Percentiles rank a stretch among this genome's conserved stretches.
phyloP scores from a whole-genome alignment of 2,113 vertebrate genomes.

The Anolis sagrei region DNA sequence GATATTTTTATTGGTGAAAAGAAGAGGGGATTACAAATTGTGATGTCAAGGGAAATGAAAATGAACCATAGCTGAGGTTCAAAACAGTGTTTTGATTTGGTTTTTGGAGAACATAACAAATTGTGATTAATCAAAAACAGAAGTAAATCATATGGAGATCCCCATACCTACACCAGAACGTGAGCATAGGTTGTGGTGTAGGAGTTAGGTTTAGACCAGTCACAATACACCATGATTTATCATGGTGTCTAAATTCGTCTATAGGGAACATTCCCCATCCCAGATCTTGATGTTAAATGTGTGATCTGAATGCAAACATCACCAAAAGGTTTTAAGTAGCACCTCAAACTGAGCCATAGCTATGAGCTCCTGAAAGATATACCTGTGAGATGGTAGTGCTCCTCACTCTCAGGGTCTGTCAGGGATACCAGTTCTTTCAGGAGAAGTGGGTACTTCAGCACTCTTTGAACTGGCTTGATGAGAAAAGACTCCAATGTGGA shows the following conservation, averaged over 20 bases:
- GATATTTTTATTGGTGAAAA: no score
- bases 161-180: neutral
- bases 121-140: neutral
- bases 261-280: neutral
- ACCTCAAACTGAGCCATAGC: slow-evolving; percentile 31
- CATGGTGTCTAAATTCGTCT: neutral
- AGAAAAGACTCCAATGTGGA: slow-evolving; percentile 96
- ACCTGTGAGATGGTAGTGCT: slow-evolving; percentile 97
- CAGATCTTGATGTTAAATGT: neutral
- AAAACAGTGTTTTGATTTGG: neutral
- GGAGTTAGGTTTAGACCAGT: neutral
- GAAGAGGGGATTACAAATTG: neutral
- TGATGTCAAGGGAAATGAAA: neutral
- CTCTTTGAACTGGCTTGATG: slow-evolving; percentile 97
- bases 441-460: slow-evolving; percentile 96
- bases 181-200: neutral
- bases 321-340: slow-evolving; percentile 3
- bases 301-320: neutral
- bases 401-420: slow-evolving; percentile 93
- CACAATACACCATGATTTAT: neutral
- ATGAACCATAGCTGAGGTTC: neutral
- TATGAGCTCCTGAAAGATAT: slow-evolving; percentile 24
- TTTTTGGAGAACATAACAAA: neutral
- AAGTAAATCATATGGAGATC: no score
- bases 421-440: slow-evolving; percentile 94